Evolutionary conservation across 2,797 vertebrate species (phyloP).

Genomic region (Platalea minor): DNA sequence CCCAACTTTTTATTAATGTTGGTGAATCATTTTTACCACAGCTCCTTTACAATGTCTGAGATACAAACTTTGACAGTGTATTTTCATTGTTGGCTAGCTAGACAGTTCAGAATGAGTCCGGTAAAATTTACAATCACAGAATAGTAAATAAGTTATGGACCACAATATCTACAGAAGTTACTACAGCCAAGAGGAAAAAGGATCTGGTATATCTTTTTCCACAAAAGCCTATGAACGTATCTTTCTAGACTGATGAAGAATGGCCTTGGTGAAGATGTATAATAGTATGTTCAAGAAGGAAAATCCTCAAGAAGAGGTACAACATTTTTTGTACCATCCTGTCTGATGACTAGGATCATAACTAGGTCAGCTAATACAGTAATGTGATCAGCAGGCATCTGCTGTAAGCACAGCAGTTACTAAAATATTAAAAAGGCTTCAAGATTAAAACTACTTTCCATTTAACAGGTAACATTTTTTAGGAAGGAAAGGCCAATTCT

Average conservation of each 20-base stretch:
- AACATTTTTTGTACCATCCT: background rate
- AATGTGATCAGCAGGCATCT: background rate
- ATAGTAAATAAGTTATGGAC: background rate
- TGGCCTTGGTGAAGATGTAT: background rate
- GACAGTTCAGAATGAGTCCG: background rate
- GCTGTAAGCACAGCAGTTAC: background rate
- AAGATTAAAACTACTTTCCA: background rate
- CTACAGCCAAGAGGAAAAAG: background rate
- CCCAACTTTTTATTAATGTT: background rate
- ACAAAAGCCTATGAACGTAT: background rate
- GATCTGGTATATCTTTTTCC: background rate
- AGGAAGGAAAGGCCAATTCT: background rate
- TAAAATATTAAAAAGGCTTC: background rate
- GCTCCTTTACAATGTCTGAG: background rate
- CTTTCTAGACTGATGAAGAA: background rate
- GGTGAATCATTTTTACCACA: background rate
- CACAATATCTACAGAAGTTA: background rate
- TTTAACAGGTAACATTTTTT: background rate
- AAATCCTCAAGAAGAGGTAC: background rate
- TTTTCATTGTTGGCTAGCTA: background rate
- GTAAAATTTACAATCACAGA: background rate
- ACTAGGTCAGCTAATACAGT: constrained; percentile 2
- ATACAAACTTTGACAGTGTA: background rate
- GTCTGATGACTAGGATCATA: background rate
- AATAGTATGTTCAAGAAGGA: background rate